Conservation (phyloP, 2,113 vertebrate genomes). For the Pedionomus torquatus region DNA sequence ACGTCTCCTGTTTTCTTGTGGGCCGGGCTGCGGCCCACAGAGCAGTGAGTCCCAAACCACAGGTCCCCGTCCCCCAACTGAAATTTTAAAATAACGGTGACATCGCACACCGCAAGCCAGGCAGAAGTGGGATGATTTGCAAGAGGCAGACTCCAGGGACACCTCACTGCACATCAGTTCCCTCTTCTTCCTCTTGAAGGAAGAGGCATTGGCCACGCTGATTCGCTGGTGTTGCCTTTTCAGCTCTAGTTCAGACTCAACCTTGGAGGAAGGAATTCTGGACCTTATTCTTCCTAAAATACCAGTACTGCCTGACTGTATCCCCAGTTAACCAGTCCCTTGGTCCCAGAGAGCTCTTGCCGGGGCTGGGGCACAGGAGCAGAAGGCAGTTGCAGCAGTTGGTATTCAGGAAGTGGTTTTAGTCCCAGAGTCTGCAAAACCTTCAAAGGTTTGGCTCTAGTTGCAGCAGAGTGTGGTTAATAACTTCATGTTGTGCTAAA, state of each 20-base stretch:
- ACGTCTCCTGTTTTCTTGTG: too few species aligned
- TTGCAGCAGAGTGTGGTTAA: not conserved
- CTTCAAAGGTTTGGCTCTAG: not conserved
- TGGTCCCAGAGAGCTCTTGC: not conserved
- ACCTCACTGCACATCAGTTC: not conserved
- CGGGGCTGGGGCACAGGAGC: not conserved
- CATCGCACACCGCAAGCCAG: fast-evolving
- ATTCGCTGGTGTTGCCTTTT: too few species aligned
- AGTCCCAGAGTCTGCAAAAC: not conserved
- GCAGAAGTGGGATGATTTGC: not conserved
- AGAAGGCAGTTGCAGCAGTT: fast-evolving
- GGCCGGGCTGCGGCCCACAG: not conserved
- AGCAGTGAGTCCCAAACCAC: not conserved
- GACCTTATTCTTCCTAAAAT: not conserved
- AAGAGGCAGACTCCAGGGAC: not conserved
- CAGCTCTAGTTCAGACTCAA: not conserved
- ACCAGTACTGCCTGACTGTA: not conserved
- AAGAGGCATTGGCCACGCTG: too few species aligned
- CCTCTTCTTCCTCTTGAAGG: not conserved
- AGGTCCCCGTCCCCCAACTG: not conserved
- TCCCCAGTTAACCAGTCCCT: not conserved
- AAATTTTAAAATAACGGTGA: not conserved
- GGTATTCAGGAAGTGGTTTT: not conserved
- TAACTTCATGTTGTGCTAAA: not conserved
- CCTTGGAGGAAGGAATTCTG: not conserved